These are phyloP conservation scores for Drosophila kambysellisi DNA, from an alignment of 2,888 invertebrate species.

Conservation along the genomic window DNA sequence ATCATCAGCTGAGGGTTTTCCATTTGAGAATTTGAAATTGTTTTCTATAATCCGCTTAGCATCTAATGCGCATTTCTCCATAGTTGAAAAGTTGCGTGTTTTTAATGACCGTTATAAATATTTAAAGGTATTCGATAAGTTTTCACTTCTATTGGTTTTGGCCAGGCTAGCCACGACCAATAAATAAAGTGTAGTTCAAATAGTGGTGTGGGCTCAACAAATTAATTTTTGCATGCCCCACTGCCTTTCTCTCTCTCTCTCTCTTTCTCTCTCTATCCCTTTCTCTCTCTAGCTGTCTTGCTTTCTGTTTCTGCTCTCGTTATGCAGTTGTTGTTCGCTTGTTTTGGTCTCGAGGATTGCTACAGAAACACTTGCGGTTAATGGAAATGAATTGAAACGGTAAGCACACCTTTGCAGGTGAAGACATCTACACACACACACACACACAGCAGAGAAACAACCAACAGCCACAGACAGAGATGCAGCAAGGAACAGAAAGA, in stretches of 20 bases:
- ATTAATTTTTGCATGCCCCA: conserved; percentile 36
- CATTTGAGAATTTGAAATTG: conserved; percentile 1
- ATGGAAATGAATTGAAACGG: conserved; percentile 49
- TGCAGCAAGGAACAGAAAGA: background rate
- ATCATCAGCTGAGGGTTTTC: background rate
- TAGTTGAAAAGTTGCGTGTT: background rate
- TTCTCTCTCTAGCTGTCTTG: background rate
- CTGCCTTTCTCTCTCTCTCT: background rate
- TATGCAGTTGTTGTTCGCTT: conserved; percentile 13
- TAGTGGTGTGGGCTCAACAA: conserved; percentile 18
- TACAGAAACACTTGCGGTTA: conserved; percentile 53
- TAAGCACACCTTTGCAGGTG: conserved; percentile 37
- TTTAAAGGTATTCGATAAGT: conserved; percentile 7
- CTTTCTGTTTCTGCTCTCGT: background rate
- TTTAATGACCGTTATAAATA: conserved; percentile 2
- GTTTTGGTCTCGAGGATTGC: conserved; percentile 24
- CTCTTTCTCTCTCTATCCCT: background rate
- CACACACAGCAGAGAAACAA: conserved; percentile 24
- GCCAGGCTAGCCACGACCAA: conserved; percentile 1
- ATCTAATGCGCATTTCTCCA: background rate
- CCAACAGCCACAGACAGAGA: background rate
- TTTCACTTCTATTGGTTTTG: conserved; percentile 5
- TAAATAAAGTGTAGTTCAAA: background rate
- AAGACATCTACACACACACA: conserved; percentile 5
- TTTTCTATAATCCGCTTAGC: conserved; percentile 4